Percentiles rank a stretch among this genome's conserved stretches.
Evolutionary conservation across 1,140 invertebrate genomes (phyloP).

Genomic region (Bombus difficillimus): DNA sequence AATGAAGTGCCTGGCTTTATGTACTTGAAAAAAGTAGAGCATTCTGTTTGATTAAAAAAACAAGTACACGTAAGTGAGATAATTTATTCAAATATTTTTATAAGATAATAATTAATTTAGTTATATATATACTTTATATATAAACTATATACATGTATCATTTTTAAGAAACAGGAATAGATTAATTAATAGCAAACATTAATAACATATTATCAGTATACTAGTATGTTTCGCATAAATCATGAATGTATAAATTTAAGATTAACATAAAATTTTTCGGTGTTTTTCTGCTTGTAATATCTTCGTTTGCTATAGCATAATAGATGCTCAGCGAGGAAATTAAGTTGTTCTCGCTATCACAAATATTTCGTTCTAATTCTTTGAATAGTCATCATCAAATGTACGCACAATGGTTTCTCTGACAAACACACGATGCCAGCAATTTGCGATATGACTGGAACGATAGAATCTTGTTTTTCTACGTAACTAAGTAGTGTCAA

Average conservation of each 20-base stretch:
- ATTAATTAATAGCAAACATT: not conserved
- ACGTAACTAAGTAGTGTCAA: not conserved
- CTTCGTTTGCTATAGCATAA: no score
- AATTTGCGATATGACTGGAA: constrained; percentile 39
- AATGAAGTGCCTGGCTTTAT: constrained; percentile 16
- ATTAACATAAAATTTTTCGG: not conserved
- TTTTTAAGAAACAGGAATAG: not conserved
- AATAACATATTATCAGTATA: not conserved
- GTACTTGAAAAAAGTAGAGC: constrained; percentile 23
- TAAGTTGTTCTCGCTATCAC: not conserved
- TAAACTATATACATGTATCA: not conserved
- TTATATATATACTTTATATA: not conserved
- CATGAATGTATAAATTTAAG: not conserved
- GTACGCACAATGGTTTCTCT: constrained; percentile 34
- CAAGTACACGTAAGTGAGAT: not conserved
- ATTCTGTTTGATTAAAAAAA: not conserved
- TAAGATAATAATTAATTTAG: not conserved
- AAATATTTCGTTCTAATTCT: constrained; percentile 40
- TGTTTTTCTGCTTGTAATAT: not conserved
- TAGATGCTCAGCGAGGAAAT: not conserved
- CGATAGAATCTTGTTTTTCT: constrained; percentile 17
- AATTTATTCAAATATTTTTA: not conserved
- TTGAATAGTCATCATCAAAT: constrained; percentile 32
- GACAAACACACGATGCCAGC: constrained; percentile 10
- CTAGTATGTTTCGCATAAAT: not conserved